Base-by-base conservation (phyloP, 2,888 invertebrate genomes). In the Bursaphelenchus okinawaensis region DNA sequence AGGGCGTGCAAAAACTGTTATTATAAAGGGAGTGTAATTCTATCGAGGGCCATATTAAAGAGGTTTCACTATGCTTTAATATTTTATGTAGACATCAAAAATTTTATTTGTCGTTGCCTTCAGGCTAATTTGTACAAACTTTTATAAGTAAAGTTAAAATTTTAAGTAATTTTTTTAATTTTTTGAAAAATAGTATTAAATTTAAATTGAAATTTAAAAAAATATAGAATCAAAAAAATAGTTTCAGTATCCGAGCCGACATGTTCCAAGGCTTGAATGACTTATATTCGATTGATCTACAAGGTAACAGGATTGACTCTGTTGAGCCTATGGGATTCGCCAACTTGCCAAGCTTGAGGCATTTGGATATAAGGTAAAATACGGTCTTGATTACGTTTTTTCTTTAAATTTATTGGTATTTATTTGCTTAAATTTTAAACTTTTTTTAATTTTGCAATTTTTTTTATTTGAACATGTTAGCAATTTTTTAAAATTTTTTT, bases 311-410 rank as follows among this genome's bases (percentile, higher is more conserved):
- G 58, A 69, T 82, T 60, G 73, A 73, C 52, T 71, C 69, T 40
- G 80, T 82, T 23, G 80, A 82, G 64, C 68, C 75, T 20, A 63
- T 75, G n/a, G 79, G 75, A 19, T 82, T 79, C 65, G 81, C 82
- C 52, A 79, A 80, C 68, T 71, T 82, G 40, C 81, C 81, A 23
- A 50, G 73, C 4, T 69, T 82, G 23, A 65, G 75, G 20, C 82
- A 82, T 72, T 70, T 82, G 56, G 82, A 82, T 68, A 81, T 81
- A 70, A 81, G 79, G 79, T 78, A 59, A 26, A 7, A n/a, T n/a
- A n/a, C n/a, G n/a, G n/a, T n/a, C n/a, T n/a, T n/a, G n/a, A n/a
- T 27, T 12, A n/a, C 4, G 57, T 20, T 40, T 40, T 9, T n/a
- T 12, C 9, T 40, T 40, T 12, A 9, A 12, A 12, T 40, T 40